A percentile compares a stretch with the other conserved stretches of the same genome.
These are phyloP conservation scores for Tinamus major DNA, from an alignment of 2,797 vertebrate genomes.

Conservation along the genomic window DNA sequence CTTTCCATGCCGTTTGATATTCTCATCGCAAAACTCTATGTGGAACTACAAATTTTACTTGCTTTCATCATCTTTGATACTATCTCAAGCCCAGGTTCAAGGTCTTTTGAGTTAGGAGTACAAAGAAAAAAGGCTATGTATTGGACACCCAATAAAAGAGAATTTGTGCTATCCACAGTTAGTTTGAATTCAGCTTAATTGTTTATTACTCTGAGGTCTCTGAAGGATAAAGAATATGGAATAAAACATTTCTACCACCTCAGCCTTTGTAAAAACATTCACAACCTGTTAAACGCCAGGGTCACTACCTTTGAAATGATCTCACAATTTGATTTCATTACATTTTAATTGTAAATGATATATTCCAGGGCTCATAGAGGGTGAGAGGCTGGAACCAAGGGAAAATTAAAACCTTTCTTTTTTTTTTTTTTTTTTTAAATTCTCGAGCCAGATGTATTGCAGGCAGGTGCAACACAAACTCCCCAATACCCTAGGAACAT, in stretches of 20 bases:
- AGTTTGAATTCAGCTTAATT: constrained; percentile 53
- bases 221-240: constrained; percentile 22
- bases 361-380: neutral
- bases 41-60: neutral
- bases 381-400: constrained; percentile 27
- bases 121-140: neutral
- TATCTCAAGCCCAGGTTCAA: neutral
- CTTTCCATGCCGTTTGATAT: neutral
- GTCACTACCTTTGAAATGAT: constrained; percentile 53
- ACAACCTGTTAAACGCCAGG: constrained; percentile 43
- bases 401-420: constrained; percentile 29
- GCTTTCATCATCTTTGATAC: neutral
- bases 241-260: constrained; percentile 25
- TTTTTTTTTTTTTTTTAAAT: neutral
- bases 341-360: constrained; percentile 66
- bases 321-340: constrained; percentile 65
- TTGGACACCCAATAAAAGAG: constrained; percentile 23
- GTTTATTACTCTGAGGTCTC: constrained; percentile 68
- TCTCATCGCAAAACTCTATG: neutral
- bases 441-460: constrained; percentile 36
- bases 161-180: constrained; percentile 41
- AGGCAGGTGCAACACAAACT: constrained; percentile 65
- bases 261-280: constrained; percentile 56
- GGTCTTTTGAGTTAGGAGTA: neutral
- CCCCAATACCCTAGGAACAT: neutral